Evolutionary conservation across 1,140 invertebrate genomes (phyloP).

Genomic region (Pseudomyrmex cubaensis): DNA sequence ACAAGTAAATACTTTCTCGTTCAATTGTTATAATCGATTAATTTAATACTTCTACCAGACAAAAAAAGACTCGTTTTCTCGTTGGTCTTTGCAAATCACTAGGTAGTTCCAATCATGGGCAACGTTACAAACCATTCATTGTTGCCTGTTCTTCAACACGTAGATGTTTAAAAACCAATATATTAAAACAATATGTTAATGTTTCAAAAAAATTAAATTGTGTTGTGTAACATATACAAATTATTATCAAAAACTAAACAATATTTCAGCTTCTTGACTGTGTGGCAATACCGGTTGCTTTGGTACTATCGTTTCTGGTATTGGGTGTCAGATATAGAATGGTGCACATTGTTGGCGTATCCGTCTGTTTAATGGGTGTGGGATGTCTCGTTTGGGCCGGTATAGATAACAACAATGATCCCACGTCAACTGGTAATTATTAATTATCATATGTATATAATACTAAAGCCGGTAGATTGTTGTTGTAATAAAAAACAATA

Average conservation of each 20-base stretch:
- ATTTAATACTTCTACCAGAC: too few species aligned
- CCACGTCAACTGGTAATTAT: constrained; percentile 86
- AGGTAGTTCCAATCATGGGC: too few species aligned
- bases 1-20: constrained; percentile 83
- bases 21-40: too few species aligned
- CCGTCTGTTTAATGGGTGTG: constrained; percentile 92
- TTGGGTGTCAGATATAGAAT: constrained; percentile 89
- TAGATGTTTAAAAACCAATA: too few species aligned
- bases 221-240: background rate
- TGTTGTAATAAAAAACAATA: background rate
- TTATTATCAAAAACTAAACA: constrained; percentile 17
- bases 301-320: constrained; percentile 90
- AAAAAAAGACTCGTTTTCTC: too few species aligned
- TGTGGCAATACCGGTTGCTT: constrained; percentile 93
- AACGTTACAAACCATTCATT: background rate
- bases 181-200: too few species aligned
- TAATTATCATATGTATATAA: background rate
- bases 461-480: too few species aligned
- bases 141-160: background rate
- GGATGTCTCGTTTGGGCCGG: constrained; percentile 94
- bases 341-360: constrained; percentile 93
- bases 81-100: too few species aligned
- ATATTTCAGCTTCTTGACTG: constrained; percentile 93
- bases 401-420: constrained; percentile 87
- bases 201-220: too few species aligned